phyloP scores from a whole-genome alignment of 2,888 invertebrate species.

The Melinopterus prodromus region DNA sequence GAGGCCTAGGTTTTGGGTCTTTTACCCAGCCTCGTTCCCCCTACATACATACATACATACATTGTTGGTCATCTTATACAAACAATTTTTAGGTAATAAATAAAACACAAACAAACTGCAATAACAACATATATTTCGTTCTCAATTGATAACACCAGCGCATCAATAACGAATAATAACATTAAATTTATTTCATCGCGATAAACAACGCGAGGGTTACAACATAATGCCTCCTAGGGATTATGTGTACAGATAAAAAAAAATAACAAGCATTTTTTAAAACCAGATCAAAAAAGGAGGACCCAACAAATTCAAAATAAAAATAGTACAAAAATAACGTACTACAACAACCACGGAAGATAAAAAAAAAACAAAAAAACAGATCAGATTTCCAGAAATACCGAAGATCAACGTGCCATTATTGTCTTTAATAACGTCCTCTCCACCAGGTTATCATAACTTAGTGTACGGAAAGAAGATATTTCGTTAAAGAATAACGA shows the following conservation, averaged over 20 bases:
- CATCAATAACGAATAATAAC: conserved; percentile 31
- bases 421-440: conserved; percentile 31
- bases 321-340: conserved; percentile 13
- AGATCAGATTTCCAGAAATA: conserved; percentile 36
- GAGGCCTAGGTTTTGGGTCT: no score
- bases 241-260: conserved; percentile 21
- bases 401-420: conserved; percentile 26
- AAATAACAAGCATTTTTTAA: conserved; percentile 24
- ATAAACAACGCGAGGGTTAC: conserved; percentile 28
- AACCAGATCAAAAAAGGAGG: conserved; percentile 27
- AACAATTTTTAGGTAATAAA: no score
- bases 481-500: background rate
- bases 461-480: background rate
- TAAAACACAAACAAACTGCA: conserved; percentile 25
- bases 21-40: no score
- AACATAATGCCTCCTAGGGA: conserved; percentile 37
- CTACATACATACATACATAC: no score
- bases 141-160: conserved; percentile 37
- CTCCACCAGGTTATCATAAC: background rate
- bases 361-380: background rate
- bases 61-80: no score
- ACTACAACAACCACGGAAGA: background rate
- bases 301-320: conserved; percentile 9
- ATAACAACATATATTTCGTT: conserved; percentile 41
- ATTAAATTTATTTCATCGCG: conserved; percentile 28